A percentile compares a stretch with the other conserved stretches of the same genome.
Evolutionary conservation across 1,140 invertebrate species (phyloP).

Genomic region (Heliothis subflexa): DNA sequence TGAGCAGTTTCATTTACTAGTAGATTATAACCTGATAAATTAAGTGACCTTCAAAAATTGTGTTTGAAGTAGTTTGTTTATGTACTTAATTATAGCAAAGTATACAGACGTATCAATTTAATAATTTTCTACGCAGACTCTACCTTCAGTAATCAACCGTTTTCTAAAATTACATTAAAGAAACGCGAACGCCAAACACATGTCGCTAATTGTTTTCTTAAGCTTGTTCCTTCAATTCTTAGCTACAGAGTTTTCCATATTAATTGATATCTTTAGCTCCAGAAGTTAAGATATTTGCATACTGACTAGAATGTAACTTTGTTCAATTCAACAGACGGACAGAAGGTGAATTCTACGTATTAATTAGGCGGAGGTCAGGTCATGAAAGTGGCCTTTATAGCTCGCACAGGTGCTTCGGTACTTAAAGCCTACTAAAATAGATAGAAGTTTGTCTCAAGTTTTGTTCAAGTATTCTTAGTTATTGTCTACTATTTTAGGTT

Average conservation of each 20-base stretch:
- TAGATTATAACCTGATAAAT: no score
- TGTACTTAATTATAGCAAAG: no score
- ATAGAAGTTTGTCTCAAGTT: not conserved
- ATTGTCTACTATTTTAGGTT: no score
- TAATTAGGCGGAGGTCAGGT: slow-evolving; percentile 38
- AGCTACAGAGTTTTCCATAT: slow-evolving; percentile 38
- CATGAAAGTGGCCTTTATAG: not conserved
- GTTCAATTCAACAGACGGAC: not conserved
- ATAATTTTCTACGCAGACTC: no score
- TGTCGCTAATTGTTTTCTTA: slow-evolving; percentile 25
- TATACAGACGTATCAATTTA: no score
- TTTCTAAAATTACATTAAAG: not conserved
- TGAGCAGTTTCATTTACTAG: no score
- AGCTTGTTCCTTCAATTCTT: not conserved
- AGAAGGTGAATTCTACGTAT: slow-evolving; percentile 26
- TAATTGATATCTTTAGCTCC: slow-evolving; percentile 48
- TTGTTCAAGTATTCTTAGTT: not conserved
- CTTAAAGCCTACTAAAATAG: slow-evolving; percentile 19
- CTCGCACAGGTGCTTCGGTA: slow-evolving; percentile 8
- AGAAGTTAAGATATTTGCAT: slow-evolving; percentile 51
- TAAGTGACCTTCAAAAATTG: no score
- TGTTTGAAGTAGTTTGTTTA: no score
- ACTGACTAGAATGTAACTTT: slow-evolving; percentile 42
- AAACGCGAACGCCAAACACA: not conserved
- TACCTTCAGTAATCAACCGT: not conserved